These are phyloP conservation scores for Macaria notata DNA, from an alignment of 2,888 invertebrate species.

Conservation along the genomic window DNA sequence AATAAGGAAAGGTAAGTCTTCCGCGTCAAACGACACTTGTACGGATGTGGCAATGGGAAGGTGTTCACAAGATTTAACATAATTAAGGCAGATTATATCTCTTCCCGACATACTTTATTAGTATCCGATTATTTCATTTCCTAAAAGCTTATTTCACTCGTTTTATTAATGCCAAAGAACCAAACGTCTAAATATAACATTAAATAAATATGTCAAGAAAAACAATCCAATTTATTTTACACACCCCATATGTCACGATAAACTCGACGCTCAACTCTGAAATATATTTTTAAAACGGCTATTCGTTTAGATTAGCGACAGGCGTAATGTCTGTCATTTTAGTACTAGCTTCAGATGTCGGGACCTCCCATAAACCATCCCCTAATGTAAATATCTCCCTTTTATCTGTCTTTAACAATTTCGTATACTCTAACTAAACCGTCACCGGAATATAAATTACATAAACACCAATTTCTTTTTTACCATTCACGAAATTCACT, in stretches of 20 bases:
- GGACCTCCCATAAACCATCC: conserved; percentile 72
- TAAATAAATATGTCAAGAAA: neutral
- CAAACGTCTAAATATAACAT: too few species aligned
- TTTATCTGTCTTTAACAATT: conserved; percentile 81
- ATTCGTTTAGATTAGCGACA: conserved; percentile 67
- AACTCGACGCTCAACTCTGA: conserved; percentile 34
- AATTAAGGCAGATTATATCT: neutral
- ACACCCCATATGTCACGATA: conserved; percentile 34
- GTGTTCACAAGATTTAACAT: neutral
- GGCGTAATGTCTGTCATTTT: conserved; percentile 67
- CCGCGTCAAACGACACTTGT: conserved; percentile 26
- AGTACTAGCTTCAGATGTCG: conserved; percentile 55
- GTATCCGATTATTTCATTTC: too few species aligned
- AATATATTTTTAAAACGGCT: conserved; percentile 49
- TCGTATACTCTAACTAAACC: conserved; percentile 78
- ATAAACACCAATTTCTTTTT: conserved; percentile 44
- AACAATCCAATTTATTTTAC: conserved; percentile 26
- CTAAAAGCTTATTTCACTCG: too few species aligned
- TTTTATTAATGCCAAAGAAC: too few species aligned
- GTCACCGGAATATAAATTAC: conserved; percentile 79
- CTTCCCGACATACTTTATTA: too few species aligned
- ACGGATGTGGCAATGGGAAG: conserved; percentile 27
- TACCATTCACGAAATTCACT: conserved; percentile 30
- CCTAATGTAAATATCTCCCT: conserved; percentile 76
- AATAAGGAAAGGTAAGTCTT: conserved; percentile 47